phyloP scores from a whole-genome alignment of 2,113 vertebrate genomes.

The Engystomops pustulosus region DNA sequence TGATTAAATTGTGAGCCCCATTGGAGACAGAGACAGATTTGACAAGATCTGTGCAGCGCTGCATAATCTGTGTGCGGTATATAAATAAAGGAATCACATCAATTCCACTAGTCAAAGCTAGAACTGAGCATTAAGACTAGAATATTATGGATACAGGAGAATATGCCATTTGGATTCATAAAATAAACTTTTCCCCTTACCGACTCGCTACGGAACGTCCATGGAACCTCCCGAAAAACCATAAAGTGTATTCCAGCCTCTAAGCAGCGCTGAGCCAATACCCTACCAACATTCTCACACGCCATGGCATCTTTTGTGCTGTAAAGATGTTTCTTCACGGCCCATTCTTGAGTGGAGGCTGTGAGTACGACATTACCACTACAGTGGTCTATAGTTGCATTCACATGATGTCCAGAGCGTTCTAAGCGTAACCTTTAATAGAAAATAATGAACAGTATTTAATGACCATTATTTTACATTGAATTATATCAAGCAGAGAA shows the following conservation, averaged over 20 bases:
- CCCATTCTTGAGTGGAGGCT: constrained; percentile 93
- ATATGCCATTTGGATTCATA: neutral
- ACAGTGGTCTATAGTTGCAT: constrained; percentile 77
- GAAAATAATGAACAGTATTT: neutral
- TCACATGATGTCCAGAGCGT: constrained; percentile 82
- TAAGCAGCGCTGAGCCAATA: constrained; percentile 86
- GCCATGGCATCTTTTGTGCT: constrained; percentile 82
- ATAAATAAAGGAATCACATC: too few relatives aligned
- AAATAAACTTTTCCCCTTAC: constrained; percentile 72
- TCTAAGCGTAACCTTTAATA: constrained; percentile 79
- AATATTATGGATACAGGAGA: too few relatives aligned
- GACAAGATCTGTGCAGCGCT: too few relatives aligned
- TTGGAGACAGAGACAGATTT: too few relatives aligned
- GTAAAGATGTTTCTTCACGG: constrained; percentile 84
- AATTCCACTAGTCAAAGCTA: too few relatives aligned
- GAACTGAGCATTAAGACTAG: too few relatives aligned
- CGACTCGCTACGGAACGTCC: constrained; percentile 79
- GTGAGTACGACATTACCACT: constrained; percentile 80
- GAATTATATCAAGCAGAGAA: too few relatives aligned
- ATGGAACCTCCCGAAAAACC: constrained; percentile 83
- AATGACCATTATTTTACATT: too few relatives aligned
- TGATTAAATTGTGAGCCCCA: too few relatives aligned
- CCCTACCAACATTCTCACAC: constrained; percentile 83
- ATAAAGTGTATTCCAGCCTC: constrained; percentile 90
- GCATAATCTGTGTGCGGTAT: too few relatives aligned